Conservation (phyloP, 1,140 invertebrate genomes). For the Polypedilum vanderplanki region DNA sequence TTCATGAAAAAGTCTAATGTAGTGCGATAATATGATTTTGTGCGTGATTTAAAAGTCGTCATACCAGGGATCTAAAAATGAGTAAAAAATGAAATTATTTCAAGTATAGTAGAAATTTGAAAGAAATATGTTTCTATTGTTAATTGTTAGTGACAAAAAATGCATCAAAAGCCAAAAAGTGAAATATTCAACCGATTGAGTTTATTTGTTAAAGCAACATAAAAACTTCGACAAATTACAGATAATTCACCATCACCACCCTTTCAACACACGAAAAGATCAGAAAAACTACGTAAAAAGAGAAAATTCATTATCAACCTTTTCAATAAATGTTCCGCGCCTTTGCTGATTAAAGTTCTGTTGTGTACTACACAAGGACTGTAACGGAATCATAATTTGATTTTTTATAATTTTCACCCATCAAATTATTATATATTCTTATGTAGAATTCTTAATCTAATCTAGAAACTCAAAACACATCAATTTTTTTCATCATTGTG, state of each 20-base stretch:
- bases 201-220: background rate
- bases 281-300: background rate
- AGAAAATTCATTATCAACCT: background rate
- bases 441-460: background rate
- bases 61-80: constrained; percentile 55
- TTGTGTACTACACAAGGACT: background rate
- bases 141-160: too few species aligned
- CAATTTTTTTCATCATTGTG: background rate
- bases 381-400: background rate
- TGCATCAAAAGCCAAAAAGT: too few species aligned
- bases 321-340: background rate
- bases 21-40: constrained; percentile 52
- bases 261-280: background rate
- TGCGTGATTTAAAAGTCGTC: constrained; percentile 51
- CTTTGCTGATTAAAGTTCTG: background rate
- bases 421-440: background rate
- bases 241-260: background rate
- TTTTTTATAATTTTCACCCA: background rate
- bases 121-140: too few species aligned
- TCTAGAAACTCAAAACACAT: background rate
- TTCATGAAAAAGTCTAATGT: constrained; percentile 55
- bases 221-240: background rate
- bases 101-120: background rate
- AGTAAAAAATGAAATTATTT: background rate
- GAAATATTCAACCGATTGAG: background rate